Evolutionary conservation across 2,888 invertebrate genomes (phyloP).

Genomic region (Pandemis cinnamomeana): DNA sequence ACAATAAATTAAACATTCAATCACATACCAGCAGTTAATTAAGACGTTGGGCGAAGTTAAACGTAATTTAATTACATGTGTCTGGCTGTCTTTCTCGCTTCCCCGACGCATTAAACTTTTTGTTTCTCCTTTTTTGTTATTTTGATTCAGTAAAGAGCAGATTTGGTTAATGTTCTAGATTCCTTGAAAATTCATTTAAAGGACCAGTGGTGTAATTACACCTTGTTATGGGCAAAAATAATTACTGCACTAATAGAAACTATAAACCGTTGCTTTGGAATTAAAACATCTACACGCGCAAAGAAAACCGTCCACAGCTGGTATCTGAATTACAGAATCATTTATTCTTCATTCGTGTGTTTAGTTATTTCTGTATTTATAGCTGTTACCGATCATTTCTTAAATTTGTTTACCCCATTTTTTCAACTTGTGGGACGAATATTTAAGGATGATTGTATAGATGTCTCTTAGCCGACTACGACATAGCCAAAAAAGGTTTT

Average conservation of each 20-base stretch:
- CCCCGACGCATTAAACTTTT: constrained; percentile 21
- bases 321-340: too few relatives aligned
- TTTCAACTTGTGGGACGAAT: too few relatives aligned
- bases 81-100: constrained; percentile 49
- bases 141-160: background rate
- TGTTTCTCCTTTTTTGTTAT: background rate
- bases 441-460: too few relatives aligned
- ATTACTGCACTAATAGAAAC: background rate
- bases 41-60: constrained; percentile 56
- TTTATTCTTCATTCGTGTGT: too few relatives aligned
- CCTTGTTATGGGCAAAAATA: background rate
- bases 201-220: background rate
- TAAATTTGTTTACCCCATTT: too few relatives aligned
- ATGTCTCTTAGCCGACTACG: too few relatives aligned
- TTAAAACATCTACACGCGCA: background rate
- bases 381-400: too few relatives aligned
- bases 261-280: background rate
- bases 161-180: constrained; percentile 6
- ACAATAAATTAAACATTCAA: constrained; percentile 78
- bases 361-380: too few relatives aligned
- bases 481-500: too few relatives aligned
- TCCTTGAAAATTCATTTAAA: constrained; percentile 8
- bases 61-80: constrained; percentile 62
- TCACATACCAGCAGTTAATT: constrained; percentile 68
- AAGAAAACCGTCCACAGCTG: background rate